Percentiles rank a stretch among this genome's conserved stretches.
These are phyloP conservation scores for Piaya cayana DNA, from an alignment of 2,113 vertebrate genomes.

Conservation along the genomic window DNA sequence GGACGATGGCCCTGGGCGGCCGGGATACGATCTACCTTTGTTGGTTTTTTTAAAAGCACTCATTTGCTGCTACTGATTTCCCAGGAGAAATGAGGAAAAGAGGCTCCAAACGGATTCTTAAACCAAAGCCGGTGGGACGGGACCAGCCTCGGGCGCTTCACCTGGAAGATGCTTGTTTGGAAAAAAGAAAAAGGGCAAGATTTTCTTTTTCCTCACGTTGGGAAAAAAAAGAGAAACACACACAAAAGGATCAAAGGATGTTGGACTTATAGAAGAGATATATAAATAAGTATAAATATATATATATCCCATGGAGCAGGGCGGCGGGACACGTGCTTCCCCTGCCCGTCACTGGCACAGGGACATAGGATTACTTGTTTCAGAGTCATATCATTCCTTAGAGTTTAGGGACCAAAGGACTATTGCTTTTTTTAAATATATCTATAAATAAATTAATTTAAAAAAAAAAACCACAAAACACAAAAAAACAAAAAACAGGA, in stretches of 20 bases:
- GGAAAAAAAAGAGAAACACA: too few relatives aligned
- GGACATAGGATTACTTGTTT: constrained; percentile 78
- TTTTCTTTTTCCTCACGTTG: constrained; percentile 10
- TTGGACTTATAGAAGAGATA: constrained; percentile 72
- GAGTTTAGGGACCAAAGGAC: constrained; percentile 86
- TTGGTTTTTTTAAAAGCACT: constrained; percentile 40
- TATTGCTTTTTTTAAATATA: constrained; percentile 81
- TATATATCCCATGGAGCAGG: constrained; percentile 71
- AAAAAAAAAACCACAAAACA: constrained; percentile 61
- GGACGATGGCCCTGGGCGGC: background rate
- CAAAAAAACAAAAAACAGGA: constrained; percentile 9
- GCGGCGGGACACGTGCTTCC: constrained; percentile 40
- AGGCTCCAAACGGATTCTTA: constrained; percentile 63
- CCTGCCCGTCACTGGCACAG: constrained; percentile 66
- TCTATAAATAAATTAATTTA: constrained; percentile 79
- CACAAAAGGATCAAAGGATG: constrained; percentile 47
- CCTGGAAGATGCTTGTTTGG: constrained; percentile 52
- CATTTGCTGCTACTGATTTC: constrained; percentile 61
- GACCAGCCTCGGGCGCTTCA: constrained; percentile 62
- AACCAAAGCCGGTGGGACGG: constrained; percentile 74
- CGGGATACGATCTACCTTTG: constrained; percentile 2
- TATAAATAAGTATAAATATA: constrained; percentile 74
- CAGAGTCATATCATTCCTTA: constrained; percentile 85
- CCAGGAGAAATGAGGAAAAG: constrained; percentile 56
- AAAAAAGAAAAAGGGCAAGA: background rate